Percentiles rank a stretch among this genome's conserved stretches.
Evolutionary conservation across 1,140 invertebrate species (phyloP).

Genomic region (Micrasema minimum): DNA sequence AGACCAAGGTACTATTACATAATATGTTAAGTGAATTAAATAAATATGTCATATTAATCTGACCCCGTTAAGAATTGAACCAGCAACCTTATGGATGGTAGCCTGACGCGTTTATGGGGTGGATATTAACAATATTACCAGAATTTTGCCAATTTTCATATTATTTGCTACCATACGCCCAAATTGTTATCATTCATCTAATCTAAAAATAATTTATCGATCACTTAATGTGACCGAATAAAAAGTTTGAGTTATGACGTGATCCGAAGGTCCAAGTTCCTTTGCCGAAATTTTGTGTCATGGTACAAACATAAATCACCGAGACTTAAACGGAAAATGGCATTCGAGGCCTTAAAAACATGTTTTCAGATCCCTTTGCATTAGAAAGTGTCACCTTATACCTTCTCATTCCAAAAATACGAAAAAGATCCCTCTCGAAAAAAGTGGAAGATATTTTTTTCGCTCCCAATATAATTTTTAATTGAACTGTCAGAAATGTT

Average conservation of each 20-base stretch:
- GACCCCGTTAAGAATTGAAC: no score
- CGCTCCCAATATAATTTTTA: constrained; percentile 18
- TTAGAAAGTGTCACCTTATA: constrained; percentile 14
- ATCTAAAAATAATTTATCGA: neutral
- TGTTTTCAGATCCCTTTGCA: constrained; percentile 32
- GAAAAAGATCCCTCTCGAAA: constrained; percentile 1
- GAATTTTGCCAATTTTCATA: no score
- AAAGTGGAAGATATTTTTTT: constrained; percentile 10
- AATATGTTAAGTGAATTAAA: no score
- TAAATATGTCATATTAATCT: no score
- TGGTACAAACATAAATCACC: constrained; percentile 25
- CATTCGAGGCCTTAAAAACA: constrained; percentile 28
- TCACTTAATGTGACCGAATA: neutral
- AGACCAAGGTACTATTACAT: no score
- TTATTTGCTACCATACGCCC: no score
- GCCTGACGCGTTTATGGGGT: no score
- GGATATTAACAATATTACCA: no score
- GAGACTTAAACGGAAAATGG: constrained; percentile 21
- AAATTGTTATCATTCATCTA: no score
- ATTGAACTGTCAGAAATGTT: constrained; percentile 27
- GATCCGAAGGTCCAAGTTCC: neutral
- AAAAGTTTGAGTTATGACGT: neutral
- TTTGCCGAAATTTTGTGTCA: constrained; percentile 18
- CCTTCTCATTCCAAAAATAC: neutral
- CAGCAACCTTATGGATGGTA: no score